Evolutionary conservation across 2,888 invertebrate genomes (phyloP).

Genomic region (Ophioninae sp.): DNA sequence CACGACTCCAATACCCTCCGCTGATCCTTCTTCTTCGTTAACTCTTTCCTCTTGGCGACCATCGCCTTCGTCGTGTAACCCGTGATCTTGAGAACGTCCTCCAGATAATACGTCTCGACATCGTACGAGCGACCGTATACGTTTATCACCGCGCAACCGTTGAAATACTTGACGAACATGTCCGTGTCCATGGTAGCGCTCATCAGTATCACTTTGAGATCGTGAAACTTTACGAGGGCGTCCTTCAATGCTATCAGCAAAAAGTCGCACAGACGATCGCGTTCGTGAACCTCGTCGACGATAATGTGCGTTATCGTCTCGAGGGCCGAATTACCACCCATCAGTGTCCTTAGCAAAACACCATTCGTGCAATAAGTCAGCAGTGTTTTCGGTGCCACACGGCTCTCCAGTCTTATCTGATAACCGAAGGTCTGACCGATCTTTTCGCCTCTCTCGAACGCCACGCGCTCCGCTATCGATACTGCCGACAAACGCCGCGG

Average conservation of each 20-base stretch:
- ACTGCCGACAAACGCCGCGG: slow-evolving; percentile 95
- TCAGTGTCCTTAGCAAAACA: slow-evolving; percentile 92
- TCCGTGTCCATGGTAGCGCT: slow-evolving; percentile 95
- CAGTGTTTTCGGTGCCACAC: slow-evolving; percentile 89
- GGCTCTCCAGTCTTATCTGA: slow-evolving; percentile 94
- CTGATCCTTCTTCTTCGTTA: slow-evolving; percentile 78
- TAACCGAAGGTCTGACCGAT: slow-evolving; percentile 90
- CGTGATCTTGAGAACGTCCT: slow-evolving; percentile 88
- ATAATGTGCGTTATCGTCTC: slow-evolving; percentile 91
- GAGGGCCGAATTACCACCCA: slow-evolving; percentile 88
- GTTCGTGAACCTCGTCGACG: slow-evolving; percentile 97
- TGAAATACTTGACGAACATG: slow-evolving; percentile 92
- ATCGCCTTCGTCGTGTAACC: slow-evolving; percentile 83
- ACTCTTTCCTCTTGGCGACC: slow-evolving; percentile 76
- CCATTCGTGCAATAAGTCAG: slow-evolving; percentile 96
- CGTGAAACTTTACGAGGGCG: slow-evolving; percentile 86
- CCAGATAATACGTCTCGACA: slow-evolving; percentile 90
- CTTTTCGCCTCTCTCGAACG: slow-evolving; percentile 87
- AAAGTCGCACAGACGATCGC: slow-evolving; percentile 96
- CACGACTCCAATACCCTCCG: slow-evolving; percentile 78
- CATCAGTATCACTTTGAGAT: slow-evolving; percentile 94
- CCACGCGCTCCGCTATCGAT: slow-evolving; percentile 93
- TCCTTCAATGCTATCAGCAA: slow-evolving; percentile 92
- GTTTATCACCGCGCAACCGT: slow-evolving; percentile 88
- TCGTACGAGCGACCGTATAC: slow-evolving; percentile 90